Evolutionary conservation across 1,140 invertebrate species (phyloP), one percentile per base, ranked within the genome.

Genomic region (Parasteatoda tepidariorum): DNA sequence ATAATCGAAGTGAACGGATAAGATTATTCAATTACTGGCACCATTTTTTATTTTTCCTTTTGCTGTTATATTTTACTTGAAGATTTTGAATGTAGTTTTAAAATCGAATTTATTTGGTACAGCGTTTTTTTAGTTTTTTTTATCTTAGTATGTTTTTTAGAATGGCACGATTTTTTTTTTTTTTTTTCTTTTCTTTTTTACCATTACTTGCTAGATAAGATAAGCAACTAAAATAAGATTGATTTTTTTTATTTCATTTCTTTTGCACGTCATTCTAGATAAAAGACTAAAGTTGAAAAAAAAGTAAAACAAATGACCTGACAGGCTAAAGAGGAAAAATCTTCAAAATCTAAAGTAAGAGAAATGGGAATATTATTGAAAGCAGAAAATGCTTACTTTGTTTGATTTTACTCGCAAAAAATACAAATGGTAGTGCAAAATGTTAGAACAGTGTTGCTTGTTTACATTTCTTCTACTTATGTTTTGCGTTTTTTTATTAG

Each of bases 351-450:
- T 66, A 76, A 76, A 76, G 74, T 76, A 76, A 64, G 74, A 76
- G 74, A 76, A 76, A 76, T 76, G 74, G 59, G 74, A 76, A 76
- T 76, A 76, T 64, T 76, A 76, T 76, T 76, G 74, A 76, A 76
- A 76, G 74, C 24, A 59, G n/a, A 59, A 59, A 24, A 59, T 22
- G 18, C 18, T 41, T 48, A 9, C 38, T 48, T 48, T 48, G 38
- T 48, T 48, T 48, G 38, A 18, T 18, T 48, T 48, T 48, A 13
- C 9, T 18, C 9, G 18, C 38, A 48, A 48, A 48, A 48, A n/a
- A n/a, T n/a, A n/a, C n/a, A n/a, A n/a, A n/a, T n/a, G n/a, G n/a
- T n/a, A n/a, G n/a, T n/a, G n/a, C n/a, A n/a, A n/a, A n/a, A n/a
- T n/a, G n/a, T n/a, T n/a, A n/a, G n/a, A 13, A 18, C 38, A 48